Conservation (phyloP, 2,888 invertebrate genomes). For the Pheosia tremula region DNA sequence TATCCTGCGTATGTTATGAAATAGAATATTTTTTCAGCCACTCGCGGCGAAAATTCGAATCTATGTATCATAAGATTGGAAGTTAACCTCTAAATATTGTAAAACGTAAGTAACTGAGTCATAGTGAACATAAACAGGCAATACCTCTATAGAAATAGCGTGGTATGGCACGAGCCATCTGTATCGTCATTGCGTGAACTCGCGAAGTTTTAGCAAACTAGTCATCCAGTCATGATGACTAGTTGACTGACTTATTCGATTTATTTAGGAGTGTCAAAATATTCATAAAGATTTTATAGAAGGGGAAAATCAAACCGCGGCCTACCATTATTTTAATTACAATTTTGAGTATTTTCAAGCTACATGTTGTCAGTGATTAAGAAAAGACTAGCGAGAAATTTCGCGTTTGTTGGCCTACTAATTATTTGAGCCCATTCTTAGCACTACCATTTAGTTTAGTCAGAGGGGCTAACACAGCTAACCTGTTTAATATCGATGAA, state of each 20-base stretch:
- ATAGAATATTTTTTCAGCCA: neutral
- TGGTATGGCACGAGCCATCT: slow-evolving; percentile 22
- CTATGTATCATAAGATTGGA: slow-evolving; percentile 30
- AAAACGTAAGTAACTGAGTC: slow-evolving; percentile 24
- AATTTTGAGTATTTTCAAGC: too few relatives aligned
- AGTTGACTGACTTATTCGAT: neutral
- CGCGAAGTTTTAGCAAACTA: slow-evolving; percentile 7
- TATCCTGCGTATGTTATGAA: too few relatives aligned
- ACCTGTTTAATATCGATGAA: too few relatives aligned
- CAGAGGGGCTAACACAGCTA: too few relatives aligned
- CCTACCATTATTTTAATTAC: too few relatives aligned
- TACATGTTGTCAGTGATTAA: too few relatives aligned
- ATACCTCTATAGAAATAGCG: slow-evolving; percentile 12
- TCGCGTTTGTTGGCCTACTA: too few relatives aligned
- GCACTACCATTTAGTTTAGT: too few relatives aligned
- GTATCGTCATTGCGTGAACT: slow-evolving; percentile 31
- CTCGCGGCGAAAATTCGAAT: slow-evolving; percentile 11
- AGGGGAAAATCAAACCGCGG: too few relatives aligned
- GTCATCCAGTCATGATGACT: neutral
- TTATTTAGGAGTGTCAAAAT: neutral
- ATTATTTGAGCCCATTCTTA: too few relatives aligned
- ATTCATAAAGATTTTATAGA: neutral
- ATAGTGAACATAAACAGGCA: slow-evolving; percentile 15
- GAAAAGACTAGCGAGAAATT: too few relatives aligned
- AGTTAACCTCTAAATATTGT: slow-evolving; percentile 21